Evolutionary conservation across 2,797 vertebrate genomes (phyloP), one percentile per base, ranked within the genome.

Genomic region (Enteromius thamalakanensis): DNA sequence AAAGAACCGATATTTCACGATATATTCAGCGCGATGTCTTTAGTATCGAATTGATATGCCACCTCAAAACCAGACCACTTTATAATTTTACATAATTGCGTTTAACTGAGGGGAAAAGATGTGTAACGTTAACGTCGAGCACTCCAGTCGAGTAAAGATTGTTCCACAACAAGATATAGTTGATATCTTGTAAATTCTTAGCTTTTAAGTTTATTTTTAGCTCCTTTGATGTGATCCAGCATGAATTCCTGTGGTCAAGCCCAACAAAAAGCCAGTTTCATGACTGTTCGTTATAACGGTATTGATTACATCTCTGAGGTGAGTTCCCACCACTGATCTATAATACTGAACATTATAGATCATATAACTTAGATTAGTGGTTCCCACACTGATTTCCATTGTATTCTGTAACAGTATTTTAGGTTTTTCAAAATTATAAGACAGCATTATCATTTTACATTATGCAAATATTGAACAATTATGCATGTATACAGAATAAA

Each of bases 281-380:
- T 88, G 37, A 55, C 77, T 1, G 64, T 93, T 80, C 87, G 89
- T 86, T 95, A 72, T 85, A 92, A 91, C 87, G 91, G 91, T 40
- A 75, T 95, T 0, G 91, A 95, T 87, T 95, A 94, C 85, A 87
- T 88, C 3, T 93, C 90, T 88, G 95, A 95, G 93, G 94, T 94
- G 88, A 87, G 89, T 79, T 58, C 40, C 6, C 17, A 15, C 6
- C 5, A 45, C 1, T 53, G 2, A 29, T 51, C n/a, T 23, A 58
- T 12, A 32, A 64, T 1, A 29, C 12, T 29, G 2, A 17, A 32
- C 14, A 64, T 7, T 62, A 14, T 1, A 26, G 55, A 26, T 60
- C 11, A 12, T 58, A 23, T 26, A 2, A 32, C 26, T 26, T 32
- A 60, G 23, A 29, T 29, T 15, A 29, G 26, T 64, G 26, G 89